Evolutionary conservation across 2,888 invertebrate genomes (phyloP).

Genomic region (Helicoverpa assulta): DNA sequence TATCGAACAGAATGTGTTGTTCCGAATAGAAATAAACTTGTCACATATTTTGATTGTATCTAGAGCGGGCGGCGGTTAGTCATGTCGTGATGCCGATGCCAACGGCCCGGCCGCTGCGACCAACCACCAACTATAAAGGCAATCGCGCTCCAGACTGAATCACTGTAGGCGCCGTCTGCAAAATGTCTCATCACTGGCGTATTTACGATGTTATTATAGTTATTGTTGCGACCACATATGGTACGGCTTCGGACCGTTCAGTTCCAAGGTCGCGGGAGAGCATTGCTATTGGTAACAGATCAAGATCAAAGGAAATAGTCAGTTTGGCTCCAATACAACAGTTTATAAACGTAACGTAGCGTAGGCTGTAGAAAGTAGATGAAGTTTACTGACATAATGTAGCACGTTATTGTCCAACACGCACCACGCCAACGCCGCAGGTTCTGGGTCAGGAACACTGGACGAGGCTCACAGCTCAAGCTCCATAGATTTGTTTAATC

Average conservation of each 20-base stretch:
- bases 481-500: slow-evolving; percentile 45
- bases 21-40: slow-evolving; percentile 90
- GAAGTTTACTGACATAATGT: slow-evolving; percentile 20
- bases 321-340: slow-evolving; percentile 49
- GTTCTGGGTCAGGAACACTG: slow-evolving; percentile 46
- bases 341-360: slow-evolving; percentile 44
- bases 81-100: slow-evolving; percentile 87
- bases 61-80: slow-evolving; percentile 89
- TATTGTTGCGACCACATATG: slow-evolving; percentile 65
- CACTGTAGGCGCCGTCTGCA: slow-evolving; percentile 89
- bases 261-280: slow-evolving; percentile 47
- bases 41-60: slow-evolving; percentile 90
- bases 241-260: slow-evolving; percentile 43
- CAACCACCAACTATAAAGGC: slow-evolving; percentile 87
- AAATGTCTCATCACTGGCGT: slow-evolving; percentile 86
- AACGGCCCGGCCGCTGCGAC: slow-evolving; percentile 83
- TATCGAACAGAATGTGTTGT: slow-evolving; percentile 89
- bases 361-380: slow-evolving; percentile 38
- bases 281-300: slow-evolving; percentile 50
- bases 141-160: slow-evolving; percentile 87
- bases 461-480: slow-evolving; percentile 15
- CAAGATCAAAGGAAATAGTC: slow-evolving; percentile 51
- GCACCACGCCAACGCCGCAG: slow-evolving; percentile 16
- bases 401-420: slow-evolving; percentile 13
- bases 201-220: slow-evolving; percentile 76